Base-by-base conservation (phyloP, 2,113 vertebrate genomes). In the Pangasianodon gigas region DNA sequence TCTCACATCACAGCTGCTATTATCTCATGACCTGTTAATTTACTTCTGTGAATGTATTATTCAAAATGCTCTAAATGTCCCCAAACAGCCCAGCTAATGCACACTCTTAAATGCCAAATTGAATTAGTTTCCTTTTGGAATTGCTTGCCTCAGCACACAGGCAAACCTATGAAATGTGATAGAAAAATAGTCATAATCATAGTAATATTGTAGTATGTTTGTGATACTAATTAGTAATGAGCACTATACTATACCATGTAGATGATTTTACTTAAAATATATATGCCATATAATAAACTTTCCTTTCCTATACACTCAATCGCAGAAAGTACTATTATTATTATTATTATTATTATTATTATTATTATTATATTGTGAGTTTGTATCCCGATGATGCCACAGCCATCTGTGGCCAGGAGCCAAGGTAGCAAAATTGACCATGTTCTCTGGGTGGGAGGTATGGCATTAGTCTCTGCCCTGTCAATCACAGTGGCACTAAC, bases 1-100 rank as follows among this genome's bases (percentile, higher is more conserved):
- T 77, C 21, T 88, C 60, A 88, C 52, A 69, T 87, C 54, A 88
- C 51, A 60, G 58, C 58, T 85, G 75, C 89, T 74, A 65, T 91
- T 82, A 88, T 86, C 81, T 67, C 75, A 89, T 58, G 88, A 81
- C 75, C 83, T 60, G 81, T 60, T 92, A 85, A 91, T 91, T 79
- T 44, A 60, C 83, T 67, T 46, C 56, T 67, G 79, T 77, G 48
- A 82, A 90, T 86, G 71, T 88, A 82, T 74, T 84, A 79, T 88
- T 89, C 75, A 88, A 62, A 90, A 80, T 21, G 19, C n/a, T 67
- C n/a, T 48, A 88, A 80, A 82, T 88, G 62, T 67, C 75, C 77
- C 52, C 52, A 44, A 84, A 41, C 51, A 52, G n/a, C 60, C 5
- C 9, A 41, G 80, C 56, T 90, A 88, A 84, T 84, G 29, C 46